Percentiles rank a stretch among this genome's conserved stretches.
phyloP scores from a whole-genome alignment of 2,113 vertebrate species.

The Heterochromis multidens region DNA sequence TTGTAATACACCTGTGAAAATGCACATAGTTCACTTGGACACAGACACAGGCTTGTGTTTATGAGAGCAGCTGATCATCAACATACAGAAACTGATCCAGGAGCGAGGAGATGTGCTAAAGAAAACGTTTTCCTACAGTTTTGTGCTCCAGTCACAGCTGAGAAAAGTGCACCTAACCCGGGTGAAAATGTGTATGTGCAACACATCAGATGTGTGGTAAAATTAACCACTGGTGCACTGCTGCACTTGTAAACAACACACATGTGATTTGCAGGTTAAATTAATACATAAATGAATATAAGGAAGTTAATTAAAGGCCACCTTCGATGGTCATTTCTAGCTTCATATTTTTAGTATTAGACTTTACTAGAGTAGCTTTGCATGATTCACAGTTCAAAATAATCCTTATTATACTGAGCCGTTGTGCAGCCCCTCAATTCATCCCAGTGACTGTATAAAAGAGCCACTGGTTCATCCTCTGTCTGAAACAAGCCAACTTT shows the following conservation, averaged over 20 bases:
- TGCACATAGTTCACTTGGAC: too few species aligned
- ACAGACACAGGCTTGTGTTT: not conserved
- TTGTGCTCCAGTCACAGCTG: too few species aligned
- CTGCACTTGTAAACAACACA: too few species aligned
- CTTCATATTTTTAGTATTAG: not conserved
- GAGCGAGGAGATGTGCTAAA: not conserved
- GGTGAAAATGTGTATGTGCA: too few species aligned
- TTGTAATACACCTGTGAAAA: too few species aligned
- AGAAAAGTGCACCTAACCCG: too few species aligned
- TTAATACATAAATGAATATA: not conserved
- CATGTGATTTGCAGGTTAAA: not conserved
- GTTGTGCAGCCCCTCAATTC: not conserved
- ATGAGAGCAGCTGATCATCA: not conserved
- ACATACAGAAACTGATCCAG: not conserved
- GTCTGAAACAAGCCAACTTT: not conserved
- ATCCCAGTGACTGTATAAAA: too few species aligned
- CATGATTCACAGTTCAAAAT: not conserved
- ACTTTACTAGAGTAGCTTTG: not conserved
- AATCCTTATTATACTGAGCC: not conserved
- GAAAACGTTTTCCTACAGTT: too few species aligned
- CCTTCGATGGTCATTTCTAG: not conserved
- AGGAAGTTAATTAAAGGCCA: not conserved
- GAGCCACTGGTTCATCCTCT: too few species aligned
- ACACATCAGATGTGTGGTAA: too few species aligned
- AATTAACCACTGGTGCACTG: too few species aligned